Evolutionary conservation across 2,797 vertebrate genomes (phyloP), one percentile per base, ranked within the genome.

Genomic region (Bucorvus abyssinicus): DNA sequence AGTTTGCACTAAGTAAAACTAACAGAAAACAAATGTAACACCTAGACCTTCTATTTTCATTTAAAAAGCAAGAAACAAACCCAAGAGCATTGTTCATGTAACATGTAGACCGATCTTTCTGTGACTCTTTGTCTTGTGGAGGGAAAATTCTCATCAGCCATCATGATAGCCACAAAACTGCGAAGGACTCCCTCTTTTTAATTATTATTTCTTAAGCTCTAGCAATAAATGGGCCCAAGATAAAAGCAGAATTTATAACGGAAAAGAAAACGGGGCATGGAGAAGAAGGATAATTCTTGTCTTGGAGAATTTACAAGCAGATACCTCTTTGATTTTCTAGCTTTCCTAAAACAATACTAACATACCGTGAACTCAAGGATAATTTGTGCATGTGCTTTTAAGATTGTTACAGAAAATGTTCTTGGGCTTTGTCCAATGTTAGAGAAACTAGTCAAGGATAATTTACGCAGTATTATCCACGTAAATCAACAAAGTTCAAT

Each of bases 261-360:
- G 15, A 0, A 0, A 29, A 61, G 90, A 71, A 83, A 63, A 0
- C 2, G 0, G 21, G 49, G 14, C 2, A 6, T 18, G 45, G 12
- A 59, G 14, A 79, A 74, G 32, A 47, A 75, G 8, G 45, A 55
- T 47, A 67, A 65, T 42, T 75, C 60, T 78, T 32, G 9, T 68
- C 45, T 49, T 69, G 65, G 18, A 89, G 36, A 85, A 80, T 34
- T 83, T 85, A 55, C 22, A 50, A 68, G 34, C 0, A 8, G 45
- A 7, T 47, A 32, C 7, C 23, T 34, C 63, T 57, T 3, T 42
- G 45, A 80, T 80, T 56, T 86, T 89, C 75, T 70, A 26, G 19
- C 20, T 60, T 88, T 79, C 49, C 59, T 67, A 24, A 69, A 86
- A 61, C 15, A 67, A 63, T 63, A 93, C 60, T 83, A 52, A n/a